Percentiles rank a stretch among this genome's conserved stretches.
phyloP scores from a whole-genome alignment of 2,113 vertebrate species.

The Garra rufa region DNA sequence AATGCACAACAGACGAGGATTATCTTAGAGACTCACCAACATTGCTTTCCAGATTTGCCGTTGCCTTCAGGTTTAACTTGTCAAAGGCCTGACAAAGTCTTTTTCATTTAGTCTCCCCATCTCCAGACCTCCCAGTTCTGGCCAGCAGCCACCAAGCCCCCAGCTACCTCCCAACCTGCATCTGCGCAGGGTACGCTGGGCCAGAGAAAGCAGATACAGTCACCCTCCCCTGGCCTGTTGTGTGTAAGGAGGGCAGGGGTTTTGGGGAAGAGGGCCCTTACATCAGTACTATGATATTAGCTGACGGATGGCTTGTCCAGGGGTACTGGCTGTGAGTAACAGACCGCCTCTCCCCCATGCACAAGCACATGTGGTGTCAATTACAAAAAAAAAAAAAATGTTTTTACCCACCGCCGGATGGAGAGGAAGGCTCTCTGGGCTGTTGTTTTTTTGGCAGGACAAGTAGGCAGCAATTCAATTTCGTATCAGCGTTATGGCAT shows the following conservation, averaged over 20 bases:
- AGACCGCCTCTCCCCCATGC: constrained; percentile 39
- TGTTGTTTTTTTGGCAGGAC: constrained; percentile 58
- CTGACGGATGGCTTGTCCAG: constrained; percentile 39
- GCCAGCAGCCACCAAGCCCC: constrained; percentile 58
- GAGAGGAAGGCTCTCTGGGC: constrained; percentile 60
- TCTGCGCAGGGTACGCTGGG: constrained; percentile 28
- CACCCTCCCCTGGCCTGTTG: constrained; percentile 18
- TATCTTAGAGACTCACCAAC: constrained; percentile 40
- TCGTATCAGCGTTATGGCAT: constrained; percentile 52
- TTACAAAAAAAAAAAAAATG: constrained; percentile 59
- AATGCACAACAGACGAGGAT: constrained; percentile 37
- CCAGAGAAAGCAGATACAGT: constrained; percentile 38
- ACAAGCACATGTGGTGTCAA: constrained; percentile 60
- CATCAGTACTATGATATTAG: constrained; percentile 46
- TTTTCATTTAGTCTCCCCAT: constrained; percentile 60
- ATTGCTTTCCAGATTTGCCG: constrained; percentile 48
- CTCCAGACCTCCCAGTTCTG: constrained; percentile 59
- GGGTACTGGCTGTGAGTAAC: constrained; percentile 53
- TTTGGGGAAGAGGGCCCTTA: constrained; percentile 36
- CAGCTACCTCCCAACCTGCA: constrained; percentile 53
- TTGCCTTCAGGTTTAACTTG: constrained; percentile 54
- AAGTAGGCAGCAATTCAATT: constrained; percentile 59
- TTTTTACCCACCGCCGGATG: constrained; percentile 62
- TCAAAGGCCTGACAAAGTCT: constrained; percentile 57
- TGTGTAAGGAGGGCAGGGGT: constrained; percentile 19